Evolutionary conservation across 1,140 invertebrate genomes (phyloP).

Genomic region (Drosophila hydei): DNA sequence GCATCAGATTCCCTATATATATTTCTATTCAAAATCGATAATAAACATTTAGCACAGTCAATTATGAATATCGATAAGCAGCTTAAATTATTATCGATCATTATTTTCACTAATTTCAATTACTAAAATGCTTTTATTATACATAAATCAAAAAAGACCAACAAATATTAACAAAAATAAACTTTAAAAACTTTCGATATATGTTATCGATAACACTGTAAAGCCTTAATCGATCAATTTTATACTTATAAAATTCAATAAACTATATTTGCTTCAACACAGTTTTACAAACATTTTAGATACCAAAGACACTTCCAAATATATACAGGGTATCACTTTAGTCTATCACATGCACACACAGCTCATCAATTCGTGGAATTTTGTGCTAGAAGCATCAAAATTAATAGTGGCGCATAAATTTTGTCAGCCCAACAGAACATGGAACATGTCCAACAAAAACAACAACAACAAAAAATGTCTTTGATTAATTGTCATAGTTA

Average conservation of each 20-base stretch:
- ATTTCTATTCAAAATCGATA: neutral
- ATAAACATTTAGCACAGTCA: no score
- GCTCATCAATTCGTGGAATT: constrained; percentile 48
- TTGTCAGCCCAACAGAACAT: constrained; percentile 41
- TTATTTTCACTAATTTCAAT: neutral
- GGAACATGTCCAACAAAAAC: constrained; percentile 26
- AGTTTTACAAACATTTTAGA: neutral
- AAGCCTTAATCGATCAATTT: neutral
- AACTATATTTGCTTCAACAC: neutral
- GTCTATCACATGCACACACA: neutral
- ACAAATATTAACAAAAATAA: no score
- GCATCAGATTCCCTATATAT: neutral
- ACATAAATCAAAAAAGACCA: no score
- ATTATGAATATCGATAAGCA: no score
- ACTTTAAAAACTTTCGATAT: neutral
- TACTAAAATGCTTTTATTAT: no score
- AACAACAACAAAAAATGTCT: constrained; percentile 18
- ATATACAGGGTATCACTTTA: constrained; percentile 9
- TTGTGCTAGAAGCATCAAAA: constrained; percentile 41
- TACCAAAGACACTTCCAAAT: no score
- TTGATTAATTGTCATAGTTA: constrained; percentile 50
- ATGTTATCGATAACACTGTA: neutral
- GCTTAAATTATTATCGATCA: neutral
- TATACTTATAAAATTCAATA: neutral
- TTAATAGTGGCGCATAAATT: constrained; percentile 53